phyloP scores from a whole-genome alignment of 23 tunicate species.

The Clavelina lepadiformis region DNA sequence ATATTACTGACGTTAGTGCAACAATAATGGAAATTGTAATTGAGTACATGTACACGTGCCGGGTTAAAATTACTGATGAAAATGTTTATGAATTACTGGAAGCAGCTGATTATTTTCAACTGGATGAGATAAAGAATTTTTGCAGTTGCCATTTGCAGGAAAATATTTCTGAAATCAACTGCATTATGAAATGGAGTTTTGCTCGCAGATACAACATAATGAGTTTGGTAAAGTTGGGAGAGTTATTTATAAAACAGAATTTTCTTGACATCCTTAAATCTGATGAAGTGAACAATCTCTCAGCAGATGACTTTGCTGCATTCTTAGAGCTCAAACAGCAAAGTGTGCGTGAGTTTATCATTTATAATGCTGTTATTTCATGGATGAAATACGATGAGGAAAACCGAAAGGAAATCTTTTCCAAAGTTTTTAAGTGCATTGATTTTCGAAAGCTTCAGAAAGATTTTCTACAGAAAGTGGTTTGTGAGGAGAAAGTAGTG shows the following conservation, averaged over 20 bases:
- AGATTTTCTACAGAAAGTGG: background rate
- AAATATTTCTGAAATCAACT: background rate
- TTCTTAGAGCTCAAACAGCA: conserved; percentile 1
- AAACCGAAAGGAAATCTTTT: background rate
- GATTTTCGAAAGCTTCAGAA: background rate
- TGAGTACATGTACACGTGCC: conserved; percentile 11
- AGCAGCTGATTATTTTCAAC: conserved; percentile 17
- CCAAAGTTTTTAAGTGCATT: background rate
- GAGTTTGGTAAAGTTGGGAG: background rate
- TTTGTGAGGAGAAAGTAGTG: conserved; percentile 1
- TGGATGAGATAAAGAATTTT: conserved; percentile 5
- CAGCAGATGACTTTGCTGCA: background rate
- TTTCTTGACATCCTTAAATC: background rate
- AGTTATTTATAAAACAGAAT: conserved; percentile 4
- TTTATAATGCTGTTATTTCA: conserved; percentile 9
- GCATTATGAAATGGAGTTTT: conserved; percentile 16
- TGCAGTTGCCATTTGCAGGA: conserved; percentile 10
- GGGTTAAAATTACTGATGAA: conserved; percentile 1
- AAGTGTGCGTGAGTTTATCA: background rate
- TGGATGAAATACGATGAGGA: conserved; percentile 2
- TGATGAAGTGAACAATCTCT: conserved; percentile 3
- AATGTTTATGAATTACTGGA: conserved; percentile 15
- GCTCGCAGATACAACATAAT: conserved; percentile 7
- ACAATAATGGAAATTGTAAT: conserved; percentile 19
- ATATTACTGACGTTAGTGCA: background rate